These are phyloP conservation scores for Sceloporus undulatus DNA, from an alignment of 2,113 vertebrate species.

Conservation along the genomic window DNA sequence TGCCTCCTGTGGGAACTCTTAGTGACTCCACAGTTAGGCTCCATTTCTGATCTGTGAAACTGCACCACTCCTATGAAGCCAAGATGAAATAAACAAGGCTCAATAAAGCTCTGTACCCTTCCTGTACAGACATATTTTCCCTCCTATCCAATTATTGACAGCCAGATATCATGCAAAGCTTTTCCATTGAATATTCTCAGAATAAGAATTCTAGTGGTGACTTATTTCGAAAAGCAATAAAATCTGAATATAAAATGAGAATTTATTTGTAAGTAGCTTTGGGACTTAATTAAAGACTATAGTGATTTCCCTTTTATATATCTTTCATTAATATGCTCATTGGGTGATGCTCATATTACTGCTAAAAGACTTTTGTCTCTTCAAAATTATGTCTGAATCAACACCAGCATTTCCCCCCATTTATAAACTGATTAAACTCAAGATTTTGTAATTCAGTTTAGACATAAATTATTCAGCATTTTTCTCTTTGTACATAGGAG, in stretches of 20 bases:
- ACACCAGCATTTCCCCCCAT: conserved; percentile 51
- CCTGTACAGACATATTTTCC: not conserved
- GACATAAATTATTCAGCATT: conserved; percentile 37
- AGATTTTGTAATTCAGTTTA: conserved; percentile 14
- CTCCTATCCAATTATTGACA: conserved; percentile 7
- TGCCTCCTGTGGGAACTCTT: not conserved
- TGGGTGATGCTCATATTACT: conserved; percentile 28
- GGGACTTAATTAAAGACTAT: not conserved
- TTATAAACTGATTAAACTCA: conserved; percentile 30
- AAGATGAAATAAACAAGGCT: conserved; percentile 32
- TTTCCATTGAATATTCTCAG: not conserved
- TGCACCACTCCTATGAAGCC: conserved; percentile 35
- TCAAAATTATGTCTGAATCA: conserved; percentile 63
- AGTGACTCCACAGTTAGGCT: not conserved
- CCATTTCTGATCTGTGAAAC: not conserved
- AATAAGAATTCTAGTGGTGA: not conserved
- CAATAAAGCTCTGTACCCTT: conserved; percentile 26
- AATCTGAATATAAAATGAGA: not conserved
- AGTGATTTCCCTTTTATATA: not conserved
- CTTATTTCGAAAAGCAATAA: conserved; percentile 6
- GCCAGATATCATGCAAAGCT: not conserved
- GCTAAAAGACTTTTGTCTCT: conserved; percentile 44
- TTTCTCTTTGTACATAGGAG: conserved; percentile 25
- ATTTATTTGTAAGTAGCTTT: not conserved
- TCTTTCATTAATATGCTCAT: conserved; percentile 48